These are phyloP conservation scores for Muntiacus muntjak DNA, from an alignment of 2,113 vertebrate genomes.

Conservation along the genomic window DNA sequence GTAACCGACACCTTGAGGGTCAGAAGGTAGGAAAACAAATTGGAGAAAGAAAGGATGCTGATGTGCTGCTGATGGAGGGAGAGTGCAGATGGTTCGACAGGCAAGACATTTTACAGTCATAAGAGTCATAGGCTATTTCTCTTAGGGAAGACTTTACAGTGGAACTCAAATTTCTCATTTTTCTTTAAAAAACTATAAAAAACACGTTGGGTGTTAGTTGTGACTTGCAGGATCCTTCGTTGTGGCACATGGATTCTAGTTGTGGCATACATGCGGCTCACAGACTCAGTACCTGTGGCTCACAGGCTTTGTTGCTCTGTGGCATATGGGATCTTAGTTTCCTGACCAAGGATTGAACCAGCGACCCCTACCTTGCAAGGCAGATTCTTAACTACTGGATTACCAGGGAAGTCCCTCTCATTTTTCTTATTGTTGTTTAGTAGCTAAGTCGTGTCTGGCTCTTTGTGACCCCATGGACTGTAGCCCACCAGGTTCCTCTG, in stretches of 20 bases:
- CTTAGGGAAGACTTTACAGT: neutral
- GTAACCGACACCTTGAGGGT: neutral
- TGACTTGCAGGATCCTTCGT: neutral
- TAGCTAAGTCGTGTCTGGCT: neutral
- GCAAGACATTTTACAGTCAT: neutral
- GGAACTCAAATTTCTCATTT: neutral
- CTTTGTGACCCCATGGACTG: neutral
- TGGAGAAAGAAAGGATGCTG: neutral
- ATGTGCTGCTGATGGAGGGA: neutral
- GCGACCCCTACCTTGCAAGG: neutral
- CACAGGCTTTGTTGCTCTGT: neutral
- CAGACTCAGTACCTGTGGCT: neutral
- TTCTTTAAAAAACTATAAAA: neutral
- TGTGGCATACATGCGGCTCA: neutral
- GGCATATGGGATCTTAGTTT: neutral
- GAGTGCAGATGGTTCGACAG: neutral
- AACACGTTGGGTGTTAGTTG: accelerated
- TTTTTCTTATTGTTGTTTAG: neutral
- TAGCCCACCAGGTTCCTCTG: neutral
- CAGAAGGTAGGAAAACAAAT: neutral
- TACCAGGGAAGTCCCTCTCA: neutral
- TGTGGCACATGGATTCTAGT: neutral
- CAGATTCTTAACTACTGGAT: neutral
- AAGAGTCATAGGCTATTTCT: neutral
- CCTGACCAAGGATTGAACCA: neutral